Conservation (phyloP, 2,113 vertebrate genomes). For the Chitala chitala region DNA sequence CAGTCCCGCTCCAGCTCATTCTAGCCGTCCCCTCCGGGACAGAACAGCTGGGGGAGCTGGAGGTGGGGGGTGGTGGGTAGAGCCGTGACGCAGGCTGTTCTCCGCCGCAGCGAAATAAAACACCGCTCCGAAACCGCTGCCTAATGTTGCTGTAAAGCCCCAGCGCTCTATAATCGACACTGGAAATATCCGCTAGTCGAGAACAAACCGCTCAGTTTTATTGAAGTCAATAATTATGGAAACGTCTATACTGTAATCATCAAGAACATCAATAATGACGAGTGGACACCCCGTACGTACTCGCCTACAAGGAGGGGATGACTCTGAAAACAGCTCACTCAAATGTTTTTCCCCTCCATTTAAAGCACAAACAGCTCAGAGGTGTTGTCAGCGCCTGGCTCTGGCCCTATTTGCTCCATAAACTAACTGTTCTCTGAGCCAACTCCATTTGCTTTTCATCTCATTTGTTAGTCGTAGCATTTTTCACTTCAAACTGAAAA, state of each 20-base stretch:
- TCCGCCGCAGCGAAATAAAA: constrained; percentile 1
- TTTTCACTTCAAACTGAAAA: too few species aligned
- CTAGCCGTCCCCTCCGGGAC: constrained; percentile 1
- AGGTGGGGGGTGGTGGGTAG: too few species aligned
- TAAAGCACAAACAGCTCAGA: too few species aligned
- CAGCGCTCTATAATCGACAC: too few species aligned
- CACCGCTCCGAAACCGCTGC: background rate
- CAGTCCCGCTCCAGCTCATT: constrained; percentile 5
- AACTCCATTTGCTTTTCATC: too few species aligned
- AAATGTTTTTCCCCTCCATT: too few species aligned
- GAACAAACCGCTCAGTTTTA: background rate
- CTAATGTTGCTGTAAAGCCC: background rate
- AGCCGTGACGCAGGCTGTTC: background rate
- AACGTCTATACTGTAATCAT: background rate
- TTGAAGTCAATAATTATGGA: background rate
- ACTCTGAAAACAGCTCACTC: background rate
- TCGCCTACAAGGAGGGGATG: background rate
- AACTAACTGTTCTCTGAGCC: too few species aligned
- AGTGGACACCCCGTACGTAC: background rate
- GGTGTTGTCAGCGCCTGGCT: too few species aligned
- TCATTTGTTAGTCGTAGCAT: too few species aligned
- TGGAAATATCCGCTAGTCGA: background rate
- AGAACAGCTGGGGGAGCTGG: background rate
- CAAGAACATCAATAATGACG: background rate
- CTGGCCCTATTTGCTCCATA: too few species aligned